These are phyloP conservation scores for Numenius arquata DNA, from an alignment of 2,113 vertebrate species.

Conservation along the genomic window DNA sequence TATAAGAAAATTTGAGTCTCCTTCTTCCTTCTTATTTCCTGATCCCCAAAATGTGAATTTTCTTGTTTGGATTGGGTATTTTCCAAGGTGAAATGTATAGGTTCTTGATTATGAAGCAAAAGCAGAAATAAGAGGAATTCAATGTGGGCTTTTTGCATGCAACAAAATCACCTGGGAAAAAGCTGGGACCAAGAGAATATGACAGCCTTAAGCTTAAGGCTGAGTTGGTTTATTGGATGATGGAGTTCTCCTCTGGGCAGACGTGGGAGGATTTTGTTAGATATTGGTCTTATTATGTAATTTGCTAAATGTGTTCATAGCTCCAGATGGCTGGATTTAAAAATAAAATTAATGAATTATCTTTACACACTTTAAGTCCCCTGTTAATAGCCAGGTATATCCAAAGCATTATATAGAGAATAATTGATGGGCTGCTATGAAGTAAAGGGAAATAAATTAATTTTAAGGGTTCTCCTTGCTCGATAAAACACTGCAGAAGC, in stretches of 20 bases:
- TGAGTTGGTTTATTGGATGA: not conserved
- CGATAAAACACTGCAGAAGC: not conserved
- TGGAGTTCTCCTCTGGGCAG: not conserved
- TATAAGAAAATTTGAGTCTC: not conserved
- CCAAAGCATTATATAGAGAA: not conserved
- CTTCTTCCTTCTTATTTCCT: not conserved
- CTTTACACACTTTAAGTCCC: not conserved
- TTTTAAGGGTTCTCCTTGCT: not conserved
- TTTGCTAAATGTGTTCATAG: not conserved
- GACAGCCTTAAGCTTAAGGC: not conserved
- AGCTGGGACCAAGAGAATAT: not conserved
- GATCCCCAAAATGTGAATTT: not conserved
- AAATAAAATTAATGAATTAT: conserved; percentile 54
- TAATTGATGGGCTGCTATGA: conserved; percentile 1
- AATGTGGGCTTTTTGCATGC: not conserved
- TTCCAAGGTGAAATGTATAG: not conserved
- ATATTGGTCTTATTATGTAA: not conserved
- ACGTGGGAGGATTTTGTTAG: not conserved
- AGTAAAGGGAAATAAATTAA: conserved; percentile 7
- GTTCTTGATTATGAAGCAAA: not conserved
- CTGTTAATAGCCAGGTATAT: not conserved
- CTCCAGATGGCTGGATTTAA: conserved; percentile 50
- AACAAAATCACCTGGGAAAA: not conserved
- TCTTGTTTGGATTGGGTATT: not conserved
- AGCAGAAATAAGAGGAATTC: not conserved